Conservation (phyloP, 2,888 invertebrate species). For the Acrocera orbiculus region DNA sequence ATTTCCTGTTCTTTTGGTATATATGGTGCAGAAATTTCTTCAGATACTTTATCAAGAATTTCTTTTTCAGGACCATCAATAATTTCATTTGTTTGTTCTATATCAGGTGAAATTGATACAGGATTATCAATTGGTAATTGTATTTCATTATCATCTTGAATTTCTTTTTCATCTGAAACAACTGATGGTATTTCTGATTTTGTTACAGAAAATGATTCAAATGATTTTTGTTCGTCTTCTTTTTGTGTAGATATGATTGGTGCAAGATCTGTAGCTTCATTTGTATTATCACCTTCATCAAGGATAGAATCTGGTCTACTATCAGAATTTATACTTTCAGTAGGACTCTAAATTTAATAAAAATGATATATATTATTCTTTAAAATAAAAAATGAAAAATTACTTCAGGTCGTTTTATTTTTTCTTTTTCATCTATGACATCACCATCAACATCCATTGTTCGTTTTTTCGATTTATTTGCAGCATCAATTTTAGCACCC, state of each 20-base stretch:
- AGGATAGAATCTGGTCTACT: conserved; percentile 56
- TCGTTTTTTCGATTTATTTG: conserved; percentile 38
- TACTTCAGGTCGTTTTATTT: conserved; percentile 33
- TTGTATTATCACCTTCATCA: conserved; percentile 40
- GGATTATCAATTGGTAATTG: conserved; percentile 1
- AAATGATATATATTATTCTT: conserved; percentile 3
- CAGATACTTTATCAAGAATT: background rate
- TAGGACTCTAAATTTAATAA: conserved; percentile 42
- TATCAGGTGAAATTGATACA: no score
- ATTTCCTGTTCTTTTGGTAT: conserved; percentile 27
- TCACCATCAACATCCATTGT: conserved; percentile 31
- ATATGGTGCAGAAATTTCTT: conserved; percentile 9
- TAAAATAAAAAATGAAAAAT: no score
- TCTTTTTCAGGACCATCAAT: conserved; percentile 7
- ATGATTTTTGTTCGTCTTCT: conserved; percentile 29
- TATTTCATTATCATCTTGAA: conserved; percentile 24
- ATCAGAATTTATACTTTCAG: conserved; percentile 68
- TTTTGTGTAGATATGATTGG: conserved; percentile 30
- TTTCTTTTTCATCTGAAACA: conserved; percentile 11
- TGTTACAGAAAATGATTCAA: conserved; percentile 10
- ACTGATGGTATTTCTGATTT: background rate
- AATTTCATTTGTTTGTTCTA: no score
- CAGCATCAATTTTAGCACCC: conserved; percentile 35
- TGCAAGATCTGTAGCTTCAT: conserved; percentile 27
- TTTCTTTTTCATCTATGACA: conserved; percentile 35